These are phyloP conservation scores for Cryptotermes secundus DNA, from an alignment of 1,140 invertebrate species.

Conservation along the genomic window DNA sequence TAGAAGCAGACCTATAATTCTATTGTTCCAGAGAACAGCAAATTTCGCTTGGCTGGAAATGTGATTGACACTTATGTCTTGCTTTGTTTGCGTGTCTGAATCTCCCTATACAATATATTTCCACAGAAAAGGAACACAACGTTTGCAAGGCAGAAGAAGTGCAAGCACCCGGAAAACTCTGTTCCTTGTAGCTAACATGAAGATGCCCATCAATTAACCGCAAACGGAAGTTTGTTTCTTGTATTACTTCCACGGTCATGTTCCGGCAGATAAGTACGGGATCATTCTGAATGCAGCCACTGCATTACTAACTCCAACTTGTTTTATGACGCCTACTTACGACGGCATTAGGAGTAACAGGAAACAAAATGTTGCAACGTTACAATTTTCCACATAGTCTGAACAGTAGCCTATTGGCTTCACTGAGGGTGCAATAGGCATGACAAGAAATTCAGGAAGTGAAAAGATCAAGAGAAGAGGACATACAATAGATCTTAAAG, in stretches of 20 bases:
- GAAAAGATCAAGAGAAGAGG: too few species aligned
- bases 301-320: not conserved
- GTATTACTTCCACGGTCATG: not conserved
- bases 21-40: not conserved
- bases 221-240: not conserved
- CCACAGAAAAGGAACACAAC: not conserved
- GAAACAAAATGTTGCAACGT: too few species aligned
- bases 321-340: too few species aligned
- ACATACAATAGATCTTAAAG: too few species aligned
- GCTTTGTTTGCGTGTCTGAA: not conserved
- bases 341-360: too few species aligned
- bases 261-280: not conserved
- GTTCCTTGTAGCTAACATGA: not conserved
- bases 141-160: not conserved
- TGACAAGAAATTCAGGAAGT: too few species aligned
- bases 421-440: too few species aligned
- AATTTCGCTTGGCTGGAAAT: not conserved
- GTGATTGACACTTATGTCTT: not conserved
- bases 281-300: not conserved
- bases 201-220: not conserved
- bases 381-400: too few species aligned
- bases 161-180: not conserved
- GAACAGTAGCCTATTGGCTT: too few species aligned
- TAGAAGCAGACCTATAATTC: slow-evolving; percentile 1
- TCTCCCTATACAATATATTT: not conserved